Percentiles rank a stretch among this genome's conserved stretches.
Evolutionary conservation across 2,888 invertebrate genomes (phyloP).

Genomic region (Pheosia tremula): DNA sequence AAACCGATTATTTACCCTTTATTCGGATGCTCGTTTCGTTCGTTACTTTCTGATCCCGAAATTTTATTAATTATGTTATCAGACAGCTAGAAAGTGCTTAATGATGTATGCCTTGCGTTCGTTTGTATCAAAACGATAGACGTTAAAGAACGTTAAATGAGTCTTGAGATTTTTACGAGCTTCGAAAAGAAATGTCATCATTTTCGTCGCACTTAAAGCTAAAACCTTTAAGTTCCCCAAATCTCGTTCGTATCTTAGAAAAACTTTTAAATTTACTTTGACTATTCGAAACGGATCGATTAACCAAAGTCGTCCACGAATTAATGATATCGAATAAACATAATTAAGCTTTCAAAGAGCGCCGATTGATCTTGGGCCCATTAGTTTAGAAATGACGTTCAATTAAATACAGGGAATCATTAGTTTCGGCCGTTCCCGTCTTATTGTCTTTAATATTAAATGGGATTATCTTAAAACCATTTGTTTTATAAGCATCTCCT

Average conservation of each 20-base stretch:
- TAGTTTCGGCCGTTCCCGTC: conserved; percentile 41
- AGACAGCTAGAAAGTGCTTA: conserved; percentile 23
- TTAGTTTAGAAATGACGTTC: conserved; percentile 70
- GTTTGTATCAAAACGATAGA: conserved; percentile 33
- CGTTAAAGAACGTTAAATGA: conserved; percentile 32
- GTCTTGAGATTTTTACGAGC: conserved; percentile 48
- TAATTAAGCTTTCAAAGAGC: conserved; percentile 78
- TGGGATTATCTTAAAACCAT: conserved; percentile 10
- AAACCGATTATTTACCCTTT: conserved; percentile 57
- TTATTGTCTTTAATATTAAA: conserved; percentile 30
- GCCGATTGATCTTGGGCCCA: conserved; percentile 69
- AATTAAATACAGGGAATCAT: conserved; percentile 62
- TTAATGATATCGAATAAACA: conserved; percentile 77
- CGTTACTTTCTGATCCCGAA: conserved; percentile 17
- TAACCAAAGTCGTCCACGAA: conserved; percentile 67
- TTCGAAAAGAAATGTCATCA: conserved; percentile 55
- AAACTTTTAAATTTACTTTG: conserved; percentile 56
- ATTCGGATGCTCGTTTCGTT: conserved; percentile 42
- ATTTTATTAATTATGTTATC: conserved; percentile 42
- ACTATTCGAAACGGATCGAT: conserved; percentile 61
- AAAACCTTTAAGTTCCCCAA: conserved; percentile 37
- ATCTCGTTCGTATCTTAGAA: conserved; percentile 44
- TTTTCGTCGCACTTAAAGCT: conserved; percentile 49
- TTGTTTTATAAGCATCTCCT: conserved; percentile 7
- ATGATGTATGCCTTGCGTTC: conserved; percentile 38